Percentiles rank a stretch among this genome's conserved stretches.
phyloP scores from a whole-genome alignment of 37 sponge, comb jelly and placozoan genomes.

The Halichondria panicea region DNA sequence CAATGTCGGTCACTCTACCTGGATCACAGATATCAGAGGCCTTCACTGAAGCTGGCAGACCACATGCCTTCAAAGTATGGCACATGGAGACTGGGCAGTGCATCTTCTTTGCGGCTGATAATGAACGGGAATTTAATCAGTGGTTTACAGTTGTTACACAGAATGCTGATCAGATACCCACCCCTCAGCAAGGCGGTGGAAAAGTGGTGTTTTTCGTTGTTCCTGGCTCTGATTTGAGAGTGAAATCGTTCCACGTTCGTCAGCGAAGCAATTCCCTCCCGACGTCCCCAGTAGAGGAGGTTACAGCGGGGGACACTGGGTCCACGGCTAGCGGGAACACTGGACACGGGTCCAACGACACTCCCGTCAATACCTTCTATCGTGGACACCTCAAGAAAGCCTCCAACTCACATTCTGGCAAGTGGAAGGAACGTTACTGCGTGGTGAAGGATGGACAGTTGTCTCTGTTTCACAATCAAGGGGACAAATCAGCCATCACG shows the following conservation, averaged over 20 bases:
- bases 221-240: no score
- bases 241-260: no score
- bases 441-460: constrained; percentile 34
- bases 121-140: constrained; percentile 12
- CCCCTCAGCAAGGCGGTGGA: no score
- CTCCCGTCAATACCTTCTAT: constrained; percentile 3
- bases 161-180: constrained; percentile 46
- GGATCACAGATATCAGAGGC: constrained; percentile 60
- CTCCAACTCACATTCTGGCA: constrained; percentile 37
- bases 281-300: no score
- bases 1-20: constrained; percentile 34
- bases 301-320: background rate
- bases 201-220: no score
- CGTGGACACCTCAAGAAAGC: constrained; percentile 54
- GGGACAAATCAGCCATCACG: constrained; percentile 43
- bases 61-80: constrained; percentile 60
- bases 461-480: constrained; percentile 16
- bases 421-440: constrained; percentile 64
- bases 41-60: constrained; percentile 13
- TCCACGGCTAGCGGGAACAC: background rate
- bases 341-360: no score
- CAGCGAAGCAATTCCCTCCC: no score
- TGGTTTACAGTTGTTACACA: constrained; percentile 60
- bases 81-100: constrained; percentile 63
- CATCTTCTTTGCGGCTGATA: constrained; percentile 48